phyloP scores from a whole-genome alignment of 2,888 invertebrate genomes.

The Epistrophe grossulariae region DNA sequence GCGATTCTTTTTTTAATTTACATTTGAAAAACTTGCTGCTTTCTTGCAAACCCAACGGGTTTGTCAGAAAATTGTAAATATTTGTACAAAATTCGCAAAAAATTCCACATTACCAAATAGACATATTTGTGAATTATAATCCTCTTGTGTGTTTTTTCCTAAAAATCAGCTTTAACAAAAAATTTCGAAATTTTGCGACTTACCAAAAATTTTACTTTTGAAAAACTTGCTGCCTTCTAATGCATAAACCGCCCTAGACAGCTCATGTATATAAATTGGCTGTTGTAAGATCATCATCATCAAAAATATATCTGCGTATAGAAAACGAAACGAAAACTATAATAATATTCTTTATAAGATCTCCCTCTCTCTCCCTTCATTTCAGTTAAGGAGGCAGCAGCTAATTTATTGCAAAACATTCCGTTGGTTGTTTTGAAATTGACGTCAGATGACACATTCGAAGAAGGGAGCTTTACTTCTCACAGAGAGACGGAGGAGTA shows the following conservation, averaged over 20 bases:
- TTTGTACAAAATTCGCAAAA: too few species aligned
- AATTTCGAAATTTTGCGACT: too few species aligned
- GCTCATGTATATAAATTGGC: not conserved
- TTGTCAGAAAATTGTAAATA: too few species aligned
- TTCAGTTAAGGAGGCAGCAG: conserved; percentile 12
- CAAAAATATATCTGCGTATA: conserved; percentile 37
- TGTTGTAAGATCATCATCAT: conserved; percentile 35
- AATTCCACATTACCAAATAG: too few species aligned
- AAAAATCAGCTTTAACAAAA: too few species aligned
- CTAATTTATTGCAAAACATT: conserved; percentile 71
- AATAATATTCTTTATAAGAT: conserved; percentile 44
- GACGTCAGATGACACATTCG: conserved; percentile 57
- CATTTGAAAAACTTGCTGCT: too few species aligned
- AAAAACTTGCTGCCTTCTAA: not conserved
- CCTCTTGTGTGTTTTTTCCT: too few species aligned
- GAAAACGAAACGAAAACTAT: conserved; percentile 13
- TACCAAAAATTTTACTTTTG: not conserved
- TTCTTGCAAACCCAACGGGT: too few species aligned
- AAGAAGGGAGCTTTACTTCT: conserved; percentile 5
- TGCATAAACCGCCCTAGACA: not conserved
- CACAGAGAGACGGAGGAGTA: not conserved
- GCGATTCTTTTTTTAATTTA: too few species aligned
- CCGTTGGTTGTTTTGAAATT: conserved; percentile 68
- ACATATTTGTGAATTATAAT: too few species aligned
- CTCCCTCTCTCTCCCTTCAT: conserved; percentile 1